Percentiles rank a stretch among this genome's conserved stretches.
Evolutionary conservation across 1,140 invertebrate species (phyloP).

Genomic region (Globodera ellingtonae): DNA sequence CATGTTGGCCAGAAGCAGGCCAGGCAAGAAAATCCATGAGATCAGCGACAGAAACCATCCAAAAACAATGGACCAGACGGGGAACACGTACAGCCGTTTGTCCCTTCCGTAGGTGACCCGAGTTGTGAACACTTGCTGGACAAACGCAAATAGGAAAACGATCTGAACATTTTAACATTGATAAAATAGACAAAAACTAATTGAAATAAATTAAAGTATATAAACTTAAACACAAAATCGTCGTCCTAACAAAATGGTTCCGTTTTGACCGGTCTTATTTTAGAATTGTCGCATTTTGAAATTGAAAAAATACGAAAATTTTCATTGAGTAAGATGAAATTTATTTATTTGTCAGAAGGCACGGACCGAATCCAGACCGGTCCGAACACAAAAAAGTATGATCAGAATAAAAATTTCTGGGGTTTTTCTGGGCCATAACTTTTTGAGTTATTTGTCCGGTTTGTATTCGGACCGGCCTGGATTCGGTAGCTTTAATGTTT

Average conservation of each 20-base stretch:
- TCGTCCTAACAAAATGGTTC: neutral
- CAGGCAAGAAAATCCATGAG: conserved; percentile 35
- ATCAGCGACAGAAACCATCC: conserved; percentile 44
- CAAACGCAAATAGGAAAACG: conserved; percentile 34
- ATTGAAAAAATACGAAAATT: no score
- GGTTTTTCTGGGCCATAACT: no score
- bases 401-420: no score
- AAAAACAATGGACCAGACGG: conserved; percentile 39
- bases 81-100: conserved; percentile 39
- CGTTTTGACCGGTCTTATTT: neutral
- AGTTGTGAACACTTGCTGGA: conserved; percentile 13
- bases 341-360: no score
- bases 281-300: neutral
- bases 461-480: no score
- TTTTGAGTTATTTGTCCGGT: no score
- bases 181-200: neutral
- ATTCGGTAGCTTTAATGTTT: no score
- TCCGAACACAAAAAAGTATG: no score
- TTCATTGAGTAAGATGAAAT: no score
- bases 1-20: conserved; percentile 33
- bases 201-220: neutral
- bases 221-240: neutral
- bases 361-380: no score
- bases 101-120: conserved; percentile 39
- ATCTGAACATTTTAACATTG: conserved; percentile 14